A percentile compares a stretch with the other conserved stretches of the same genome.
phyloP scores from a whole-genome alignment of 2,888 invertebrate genomes.

The Polymixis lichenea region DNA sequence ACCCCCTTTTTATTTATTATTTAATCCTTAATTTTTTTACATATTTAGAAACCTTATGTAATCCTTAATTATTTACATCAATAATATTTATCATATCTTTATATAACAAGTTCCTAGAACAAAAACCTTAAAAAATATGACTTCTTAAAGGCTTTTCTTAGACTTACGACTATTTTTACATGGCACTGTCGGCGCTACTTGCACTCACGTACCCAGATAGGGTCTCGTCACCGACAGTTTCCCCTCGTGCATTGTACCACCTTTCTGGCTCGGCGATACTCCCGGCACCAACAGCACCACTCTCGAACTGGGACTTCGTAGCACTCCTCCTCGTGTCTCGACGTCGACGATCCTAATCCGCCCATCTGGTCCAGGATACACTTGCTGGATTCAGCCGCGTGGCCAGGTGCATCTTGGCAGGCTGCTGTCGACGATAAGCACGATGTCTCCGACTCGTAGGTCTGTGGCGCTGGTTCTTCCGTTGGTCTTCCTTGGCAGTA shows the following conservation, averaged over 20 bases:
- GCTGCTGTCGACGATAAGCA: background rate
- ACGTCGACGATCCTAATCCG: background rate
- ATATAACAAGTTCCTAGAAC: too few species aligned
- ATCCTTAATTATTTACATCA: too few species aligned
- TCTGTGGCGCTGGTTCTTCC: background rate
- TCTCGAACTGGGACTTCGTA: background rate
- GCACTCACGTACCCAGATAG: too few species aligned
- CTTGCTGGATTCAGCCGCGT: background rate
- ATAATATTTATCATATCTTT: too few species aligned
- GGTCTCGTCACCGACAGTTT: too few species aligned
- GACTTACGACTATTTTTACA: too few species aligned
- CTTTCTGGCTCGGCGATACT: background rate
- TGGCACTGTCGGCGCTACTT: too few species aligned
- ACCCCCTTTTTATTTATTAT: too few species aligned
- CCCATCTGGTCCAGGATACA: background rate
- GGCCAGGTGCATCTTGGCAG: background rate
- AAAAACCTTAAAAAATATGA: too few species aligned
- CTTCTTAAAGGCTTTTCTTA: too few species aligned
- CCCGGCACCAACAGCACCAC: background rate
- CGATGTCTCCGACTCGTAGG: background rate
- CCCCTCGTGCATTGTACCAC: background rate
- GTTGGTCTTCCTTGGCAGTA: background rate
- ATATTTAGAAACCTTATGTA: too few species aligned
- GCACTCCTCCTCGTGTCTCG: background rate
- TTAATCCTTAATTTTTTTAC: too few species aligned